A percentile compares a stretch with the other conserved stretches of the same genome.
Conservation (phyloP, 2,797 vertebrate genomes). For the Thripadectes ignobilis region DNA sequence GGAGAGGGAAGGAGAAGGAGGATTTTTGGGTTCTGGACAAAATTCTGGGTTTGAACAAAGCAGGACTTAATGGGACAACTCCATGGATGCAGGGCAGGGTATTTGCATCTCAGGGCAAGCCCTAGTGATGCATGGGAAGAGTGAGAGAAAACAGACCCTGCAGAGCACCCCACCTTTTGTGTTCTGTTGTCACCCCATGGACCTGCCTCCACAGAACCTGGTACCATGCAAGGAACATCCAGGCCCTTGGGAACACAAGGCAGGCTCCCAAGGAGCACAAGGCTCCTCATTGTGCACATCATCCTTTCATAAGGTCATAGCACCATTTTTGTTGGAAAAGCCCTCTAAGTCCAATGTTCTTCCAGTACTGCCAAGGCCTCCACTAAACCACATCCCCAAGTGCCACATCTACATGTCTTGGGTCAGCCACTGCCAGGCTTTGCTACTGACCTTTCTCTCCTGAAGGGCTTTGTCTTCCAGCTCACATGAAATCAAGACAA, state of each 20-base stretch:
- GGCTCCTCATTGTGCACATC: neutral
- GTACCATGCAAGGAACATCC: neutral
- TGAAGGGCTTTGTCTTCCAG: neutral
- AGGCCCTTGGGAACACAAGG: neutral
- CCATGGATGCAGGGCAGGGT: neutral
- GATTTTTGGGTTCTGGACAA: neutral
- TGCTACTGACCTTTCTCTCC: neutral
- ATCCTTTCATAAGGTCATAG: neutral
- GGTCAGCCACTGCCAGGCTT: neutral
- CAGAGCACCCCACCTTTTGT: accelerated
- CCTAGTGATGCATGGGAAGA: neutral
- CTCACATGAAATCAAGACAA: accelerated
- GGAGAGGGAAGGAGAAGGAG: neutral
- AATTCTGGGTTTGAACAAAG: neutral
- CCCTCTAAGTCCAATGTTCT: accelerated
- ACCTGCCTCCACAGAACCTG: neutral
- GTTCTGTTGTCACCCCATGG: neutral
- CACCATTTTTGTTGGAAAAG: neutral
- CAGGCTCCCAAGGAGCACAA: neutral
- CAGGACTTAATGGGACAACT: neutral
- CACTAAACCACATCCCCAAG: neutral
- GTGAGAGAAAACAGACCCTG: neutral
- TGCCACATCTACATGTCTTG: neutral
- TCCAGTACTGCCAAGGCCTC: neutral
- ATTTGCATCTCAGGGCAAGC: neutral